Percentiles rank a stretch among this genome's conserved stretches.
phyloP scores from a whole-genome alignment of 2,797 vertebrate genomes.

The Paedocypris micromegethes region DNA sequence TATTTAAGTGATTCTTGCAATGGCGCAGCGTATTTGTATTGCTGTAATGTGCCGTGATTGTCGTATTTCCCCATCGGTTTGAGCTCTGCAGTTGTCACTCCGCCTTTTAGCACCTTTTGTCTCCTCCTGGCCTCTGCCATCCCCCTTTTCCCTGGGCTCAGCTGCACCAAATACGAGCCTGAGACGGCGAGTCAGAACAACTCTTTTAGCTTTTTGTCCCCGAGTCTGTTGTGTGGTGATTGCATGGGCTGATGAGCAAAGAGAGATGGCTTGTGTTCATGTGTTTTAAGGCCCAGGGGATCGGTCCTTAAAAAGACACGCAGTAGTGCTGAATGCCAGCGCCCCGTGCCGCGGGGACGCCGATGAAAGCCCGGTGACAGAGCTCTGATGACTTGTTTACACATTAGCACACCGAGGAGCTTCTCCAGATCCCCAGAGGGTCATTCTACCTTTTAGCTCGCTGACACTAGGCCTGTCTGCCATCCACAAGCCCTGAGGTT shows the following conservation, averaged over 20 bases:
- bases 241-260: constrained; percentile 24
- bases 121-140: constrained; percentile 36
- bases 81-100: constrained; percentile 76
- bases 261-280: constrained; percentile 24
- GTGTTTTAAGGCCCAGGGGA: constrained; percentile 40
- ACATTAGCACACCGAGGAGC: constrained; percentile 57
- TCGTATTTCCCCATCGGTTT: constrained; percentile 63
- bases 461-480: constrained; percentile 38
- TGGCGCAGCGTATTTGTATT: background rate
- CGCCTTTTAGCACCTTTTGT: constrained; percentile 95
- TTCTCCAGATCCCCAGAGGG: constrained; percentile 63
- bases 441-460: constrained; percentile 50
- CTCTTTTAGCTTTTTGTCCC: no score
- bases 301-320: constrained; percentile 65
- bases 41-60: constrained; percentile 62
- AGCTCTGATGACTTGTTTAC: constrained; percentile 82
- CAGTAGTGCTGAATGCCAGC: constrained; percentile 76
- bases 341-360: constrained; percentile 72
- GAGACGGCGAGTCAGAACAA: constrained; percentile 70
- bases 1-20: no score
- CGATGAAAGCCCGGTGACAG: constrained; percentile 71
- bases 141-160: constrained; percentile 63
- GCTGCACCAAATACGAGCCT: constrained; percentile 78
- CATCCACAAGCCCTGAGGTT: background rate
- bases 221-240: constrained; percentile 71